A percentile compares a stretch with the other conserved stretches of the same genome.
Evolutionary conservation across 2,113 vertebrate species (phyloP).

Genomic region (Apodemus speciosus): DNA sequence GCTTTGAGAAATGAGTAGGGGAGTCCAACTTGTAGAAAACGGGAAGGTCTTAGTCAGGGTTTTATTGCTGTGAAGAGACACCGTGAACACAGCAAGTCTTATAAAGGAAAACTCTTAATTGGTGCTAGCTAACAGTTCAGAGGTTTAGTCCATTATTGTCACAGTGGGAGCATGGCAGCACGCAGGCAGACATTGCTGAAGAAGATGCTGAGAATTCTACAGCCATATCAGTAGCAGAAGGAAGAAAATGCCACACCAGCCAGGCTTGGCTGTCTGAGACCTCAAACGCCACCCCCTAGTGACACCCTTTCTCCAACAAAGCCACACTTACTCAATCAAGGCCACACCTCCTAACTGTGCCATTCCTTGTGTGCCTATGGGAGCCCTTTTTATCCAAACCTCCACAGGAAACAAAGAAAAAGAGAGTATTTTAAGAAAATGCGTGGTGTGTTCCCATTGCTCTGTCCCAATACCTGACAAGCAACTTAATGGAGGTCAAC

Average conservation of each 20-base stretch:
- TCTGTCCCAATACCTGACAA: background rate
- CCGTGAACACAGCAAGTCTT: background rate
- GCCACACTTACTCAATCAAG: background rate
- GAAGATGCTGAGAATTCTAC: background rate
- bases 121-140: background rate
- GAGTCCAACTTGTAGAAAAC: background rate
- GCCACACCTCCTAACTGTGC: background rate
- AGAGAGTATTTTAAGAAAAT: background rate
- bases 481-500: background rate
- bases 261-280: background rate
- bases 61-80: background rate
- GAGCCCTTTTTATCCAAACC: background rate
- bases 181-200: background rate
- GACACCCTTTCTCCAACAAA: background rate
- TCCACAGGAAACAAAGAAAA: background rate
- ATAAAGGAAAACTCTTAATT: background rate
- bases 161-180: background rate
- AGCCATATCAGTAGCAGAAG: background rate
- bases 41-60: background rate
- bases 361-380: background rate
- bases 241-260: background rate
- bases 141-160: background rate
- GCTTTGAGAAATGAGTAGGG: background rate
- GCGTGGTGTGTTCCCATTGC: background rate
- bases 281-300: background rate